Percentiles rank a stretch among this genome's conserved stretches.
phyloP scores from a whole-genome alignment of 2,113 vertebrate species.

The Psephotus haematonotus region DNA sequence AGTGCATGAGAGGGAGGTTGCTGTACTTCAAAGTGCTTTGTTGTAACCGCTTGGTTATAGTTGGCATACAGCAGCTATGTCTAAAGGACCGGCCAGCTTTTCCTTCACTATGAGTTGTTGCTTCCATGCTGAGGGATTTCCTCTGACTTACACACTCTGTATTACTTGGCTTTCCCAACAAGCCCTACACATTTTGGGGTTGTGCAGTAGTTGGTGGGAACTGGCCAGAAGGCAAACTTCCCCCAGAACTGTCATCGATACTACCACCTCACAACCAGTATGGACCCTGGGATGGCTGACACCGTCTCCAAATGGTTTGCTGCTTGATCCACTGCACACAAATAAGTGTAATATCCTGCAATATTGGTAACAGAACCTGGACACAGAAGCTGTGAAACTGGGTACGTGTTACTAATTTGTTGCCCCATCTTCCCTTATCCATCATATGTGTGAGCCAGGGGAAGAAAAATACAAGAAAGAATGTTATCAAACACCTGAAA shows the following conservation, averaged over 20 bases:
- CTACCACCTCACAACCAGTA: background rate
- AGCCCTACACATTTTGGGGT: background rate
- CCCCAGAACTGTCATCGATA: background rate
- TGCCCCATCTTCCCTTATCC: background rate
- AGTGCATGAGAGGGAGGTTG: background rate
- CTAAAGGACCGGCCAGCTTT: background rate
- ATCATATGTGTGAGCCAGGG: fast-evolving
- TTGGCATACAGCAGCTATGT: background rate
- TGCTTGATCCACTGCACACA: background rate
- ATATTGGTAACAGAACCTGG: background rate
- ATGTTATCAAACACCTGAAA: background rate
- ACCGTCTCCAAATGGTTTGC: background rate
- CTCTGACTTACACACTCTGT: background rate
- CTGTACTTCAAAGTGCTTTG: background rate
- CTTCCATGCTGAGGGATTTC: background rate
- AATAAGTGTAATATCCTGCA: background rate
- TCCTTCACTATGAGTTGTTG: background rate
- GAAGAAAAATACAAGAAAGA: background rate
- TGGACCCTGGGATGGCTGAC: background rate
- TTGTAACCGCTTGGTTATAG: background rate
- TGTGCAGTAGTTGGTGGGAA: background rate
- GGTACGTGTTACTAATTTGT: background rate
- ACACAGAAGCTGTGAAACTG: background rate
- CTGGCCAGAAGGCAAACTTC: background rate
- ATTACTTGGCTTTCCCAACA: background rate